Conservation (phyloP, 2,113 vertebrate species). For the Amphilophus citrinellus region DNA sequence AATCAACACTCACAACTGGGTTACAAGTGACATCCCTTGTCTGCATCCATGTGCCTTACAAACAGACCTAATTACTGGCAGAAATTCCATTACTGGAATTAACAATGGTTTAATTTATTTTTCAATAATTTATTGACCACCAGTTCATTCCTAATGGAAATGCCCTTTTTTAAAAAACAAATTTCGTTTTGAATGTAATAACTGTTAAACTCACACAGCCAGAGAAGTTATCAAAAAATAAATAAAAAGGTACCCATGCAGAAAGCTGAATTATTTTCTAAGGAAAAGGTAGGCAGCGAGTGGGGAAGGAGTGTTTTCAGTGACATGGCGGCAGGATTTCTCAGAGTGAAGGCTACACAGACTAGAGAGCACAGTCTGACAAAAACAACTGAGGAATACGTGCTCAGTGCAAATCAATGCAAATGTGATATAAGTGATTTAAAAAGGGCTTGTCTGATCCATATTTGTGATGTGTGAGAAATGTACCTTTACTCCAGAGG, state of each 20-base stretch:
- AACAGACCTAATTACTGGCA: not conserved
- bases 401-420: constrained; percentile 7
- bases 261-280: constrained; percentile 5
- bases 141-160: not conserved
- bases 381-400: constrained; percentile 18
- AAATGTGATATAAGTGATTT: constrained; percentile 6
- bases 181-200: constrained; percentile 5
- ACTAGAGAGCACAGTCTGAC: constrained; percentile 1
- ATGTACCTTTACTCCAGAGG: constrained; percentile 84
- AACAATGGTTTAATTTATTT: not conserved
- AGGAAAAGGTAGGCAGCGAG: constrained; percentile 10
- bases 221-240: not conserved
- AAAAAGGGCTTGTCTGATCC: constrained; percentile 15
- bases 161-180: not conserved
- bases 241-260: constrained; percentile 4
- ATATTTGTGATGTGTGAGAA: constrained; percentile 3
- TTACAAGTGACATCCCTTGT: not conserved
- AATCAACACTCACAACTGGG: not conserved
- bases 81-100: not conserved
- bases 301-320: constrained; percentile 23
- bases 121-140: not conserved
- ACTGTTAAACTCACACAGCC: not conserved
- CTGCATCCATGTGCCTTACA: not conserved
- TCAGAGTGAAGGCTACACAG: not conserved
- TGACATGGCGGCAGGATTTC: constrained; percentile 24